Conservation (phyloP, 2,888 invertebrate species). For the Apamea anceps region DNA sequence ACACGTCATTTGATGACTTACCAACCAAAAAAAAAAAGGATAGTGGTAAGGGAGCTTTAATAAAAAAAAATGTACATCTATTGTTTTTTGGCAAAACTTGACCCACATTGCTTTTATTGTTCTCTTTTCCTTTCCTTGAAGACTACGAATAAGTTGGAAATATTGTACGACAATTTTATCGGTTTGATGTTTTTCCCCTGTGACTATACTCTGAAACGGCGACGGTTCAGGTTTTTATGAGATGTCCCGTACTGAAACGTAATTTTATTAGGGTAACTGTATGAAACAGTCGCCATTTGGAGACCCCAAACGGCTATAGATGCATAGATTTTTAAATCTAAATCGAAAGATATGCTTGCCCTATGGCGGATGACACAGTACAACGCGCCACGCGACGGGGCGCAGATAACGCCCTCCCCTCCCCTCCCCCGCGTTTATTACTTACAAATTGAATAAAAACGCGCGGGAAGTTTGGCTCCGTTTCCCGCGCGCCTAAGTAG, state of each 20-base stretch:
- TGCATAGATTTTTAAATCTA: not conserved
- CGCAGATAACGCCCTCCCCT: no score
- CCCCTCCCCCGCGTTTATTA: no score
- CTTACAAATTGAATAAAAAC: no score
- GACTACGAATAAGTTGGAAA: not conserved
- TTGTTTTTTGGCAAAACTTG: slow-evolving; percentile 15
- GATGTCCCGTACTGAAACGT: not conserved
- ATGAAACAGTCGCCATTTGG: not conserved
- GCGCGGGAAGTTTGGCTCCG: no score
- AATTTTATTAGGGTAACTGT: slow-evolving; percentile 12
- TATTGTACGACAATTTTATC: slow-evolving; percentile 19
- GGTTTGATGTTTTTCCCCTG: slow-evolving; percentile 14
- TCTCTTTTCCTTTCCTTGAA: slow-evolving; percentile 24
- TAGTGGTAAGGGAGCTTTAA: no score
- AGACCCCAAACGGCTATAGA: not conserved
- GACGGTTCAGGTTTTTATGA: not conserved
- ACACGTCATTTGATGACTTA: no score
- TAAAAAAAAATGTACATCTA: not conserved
- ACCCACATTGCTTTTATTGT: slow-evolving; percentile 22
- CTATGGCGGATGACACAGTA: not conserved
- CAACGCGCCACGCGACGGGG: no score
- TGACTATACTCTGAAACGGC: slow-evolving; percentile 6
- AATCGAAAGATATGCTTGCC: not conserved
- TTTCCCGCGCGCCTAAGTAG: not conserved
- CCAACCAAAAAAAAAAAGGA: no score